Percentiles rank a stretch among this genome's conserved stretches.
These are phyloP conservation scores for Lepus townsendii DNA, from an alignment of 2,797 vertebrate genomes.

Conservation along the genomic window DNA sequence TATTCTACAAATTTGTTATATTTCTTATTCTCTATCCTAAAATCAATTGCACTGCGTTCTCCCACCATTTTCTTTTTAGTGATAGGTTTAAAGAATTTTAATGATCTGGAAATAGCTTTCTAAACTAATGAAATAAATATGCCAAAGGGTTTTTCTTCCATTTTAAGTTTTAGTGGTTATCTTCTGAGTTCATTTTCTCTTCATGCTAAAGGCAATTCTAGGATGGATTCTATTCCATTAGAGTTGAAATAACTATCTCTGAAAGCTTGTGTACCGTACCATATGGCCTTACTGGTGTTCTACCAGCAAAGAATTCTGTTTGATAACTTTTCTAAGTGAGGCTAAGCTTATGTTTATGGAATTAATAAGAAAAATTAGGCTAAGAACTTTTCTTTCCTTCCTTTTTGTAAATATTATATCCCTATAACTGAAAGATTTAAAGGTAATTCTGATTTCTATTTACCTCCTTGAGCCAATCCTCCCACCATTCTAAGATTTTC, in stretches of 20 bases:
- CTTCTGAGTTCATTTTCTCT: constrained; percentile 45
- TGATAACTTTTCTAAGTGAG: constrained; percentile 50
- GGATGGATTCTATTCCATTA: constrained; percentile 33
- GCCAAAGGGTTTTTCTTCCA: background rate
- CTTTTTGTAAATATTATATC: background rate
- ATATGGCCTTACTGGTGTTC: background rate
- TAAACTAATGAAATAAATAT: constrained; percentile 45
- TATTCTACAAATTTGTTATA: background rate
- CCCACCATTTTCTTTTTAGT: constrained; percentile 26
- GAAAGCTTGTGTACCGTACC: background rate
- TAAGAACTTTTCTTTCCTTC: background rate
- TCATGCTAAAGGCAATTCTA: background rate
- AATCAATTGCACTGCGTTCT: background rate
- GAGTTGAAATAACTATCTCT: constrained; percentile 8
- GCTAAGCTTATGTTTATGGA: constrained; percentile 46
- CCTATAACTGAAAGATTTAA: constrained; percentile 19
- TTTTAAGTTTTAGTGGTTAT: constrained; percentile 54
- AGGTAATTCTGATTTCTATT: background rate
- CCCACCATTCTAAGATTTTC: background rate
- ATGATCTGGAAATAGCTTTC: constrained; percentile 38
- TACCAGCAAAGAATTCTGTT: background rate
- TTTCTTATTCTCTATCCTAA: background rate
- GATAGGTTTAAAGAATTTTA: constrained; percentile 35
- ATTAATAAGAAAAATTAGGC: background rate
- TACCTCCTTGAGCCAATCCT: background rate